Evolutionary conservation across 2,888 invertebrate genomes (phyloP), one percentile per base, ranked within the genome.

Genomic region (Nephrotoma appendiculata): DNA sequence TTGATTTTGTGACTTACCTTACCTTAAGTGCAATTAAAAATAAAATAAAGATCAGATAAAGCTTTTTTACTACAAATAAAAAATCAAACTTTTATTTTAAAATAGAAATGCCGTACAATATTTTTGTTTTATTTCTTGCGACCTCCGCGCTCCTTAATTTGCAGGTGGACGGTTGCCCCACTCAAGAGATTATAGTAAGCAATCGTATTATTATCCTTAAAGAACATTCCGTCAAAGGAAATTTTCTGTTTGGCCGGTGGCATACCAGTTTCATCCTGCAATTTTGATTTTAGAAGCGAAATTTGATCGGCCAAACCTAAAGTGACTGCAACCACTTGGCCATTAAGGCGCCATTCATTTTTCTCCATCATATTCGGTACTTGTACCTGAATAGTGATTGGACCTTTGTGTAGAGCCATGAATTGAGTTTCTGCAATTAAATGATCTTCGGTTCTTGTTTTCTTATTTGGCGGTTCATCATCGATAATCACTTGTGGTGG

Each of bases 201-300:
- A 92, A 99, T 93, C 0, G 96, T 95, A 90, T 98, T 98, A 86
- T 95, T 97, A 92, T 99, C 99, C 91, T 99, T 99, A 93, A 99
- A 97, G 93, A 99, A 99, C 92, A 99, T 94, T 48, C 99, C 98
- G 93, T 99, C 99, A 90, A 96, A 96, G 89, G 97, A 96, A 88
- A 99, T 93, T 91, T 99, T 99, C 92, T 99, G 99, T 91, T 99
- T 99, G 86, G 98, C 98, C 19, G 96, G 97, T 83, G 98, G 98
- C 96, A 99, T 97, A 88, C 96, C 96, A 87, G 97, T 96, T 88
- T 95, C 94, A 88, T 96, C 95, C 90, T 95, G 95, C 89, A 99
- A 94, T 90, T 96, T 95, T 11, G 95, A 94, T 92, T 99, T 99
- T 89, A 99, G 94, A 86, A 95, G 95, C 12, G 95, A 94, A n/a